Conservation (phyloP, 1,140 invertebrate genomes). For the Lysiphlebus fabarum region DNA sequence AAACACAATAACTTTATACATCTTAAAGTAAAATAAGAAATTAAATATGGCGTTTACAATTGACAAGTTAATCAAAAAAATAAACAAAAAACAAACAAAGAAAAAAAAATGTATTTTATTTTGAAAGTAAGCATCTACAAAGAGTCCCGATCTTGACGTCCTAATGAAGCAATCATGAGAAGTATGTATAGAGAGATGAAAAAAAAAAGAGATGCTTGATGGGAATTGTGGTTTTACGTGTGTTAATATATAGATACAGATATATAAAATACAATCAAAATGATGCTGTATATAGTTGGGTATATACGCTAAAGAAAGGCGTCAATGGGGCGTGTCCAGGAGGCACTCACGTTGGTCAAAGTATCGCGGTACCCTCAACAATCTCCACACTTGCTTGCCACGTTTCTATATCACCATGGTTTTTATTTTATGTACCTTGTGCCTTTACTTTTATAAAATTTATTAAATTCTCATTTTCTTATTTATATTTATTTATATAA, state of each 20-base stretch:
- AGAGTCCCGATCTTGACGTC: slow-evolving; percentile 17
- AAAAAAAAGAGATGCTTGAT: neutral
- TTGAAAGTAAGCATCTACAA: neutral
- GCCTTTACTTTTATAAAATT: neutral
- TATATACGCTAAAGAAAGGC: slow-evolving; percentile 18
- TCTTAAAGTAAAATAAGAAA: too few species aligned
- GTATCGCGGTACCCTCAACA: neutral
- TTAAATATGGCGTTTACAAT: too few species aligned
- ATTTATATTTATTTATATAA: too few species aligned
- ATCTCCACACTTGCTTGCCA: neutral
- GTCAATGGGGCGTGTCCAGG: slow-evolving; percentile 28
- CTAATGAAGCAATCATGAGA: slow-evolving; percentile 31
- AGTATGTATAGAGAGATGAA: neutral
- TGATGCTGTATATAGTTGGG: neutral
- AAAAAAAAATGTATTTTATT: neutral
- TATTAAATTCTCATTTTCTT: neutral
- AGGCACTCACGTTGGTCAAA: slow-evolving; percentile 17
- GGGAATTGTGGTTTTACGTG: neutral
- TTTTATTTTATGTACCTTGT: neutral
- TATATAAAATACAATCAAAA: neutral
- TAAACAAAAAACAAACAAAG: neutral
- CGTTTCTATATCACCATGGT: neutral
- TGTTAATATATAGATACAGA: neutral
- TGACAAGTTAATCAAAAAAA: too few species aligned
- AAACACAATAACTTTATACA: too few species aligned